phyloP scores from a whole-genome alignment of 2,888 invertebrate genomes.

The Callimorpha dominula region DNA sequence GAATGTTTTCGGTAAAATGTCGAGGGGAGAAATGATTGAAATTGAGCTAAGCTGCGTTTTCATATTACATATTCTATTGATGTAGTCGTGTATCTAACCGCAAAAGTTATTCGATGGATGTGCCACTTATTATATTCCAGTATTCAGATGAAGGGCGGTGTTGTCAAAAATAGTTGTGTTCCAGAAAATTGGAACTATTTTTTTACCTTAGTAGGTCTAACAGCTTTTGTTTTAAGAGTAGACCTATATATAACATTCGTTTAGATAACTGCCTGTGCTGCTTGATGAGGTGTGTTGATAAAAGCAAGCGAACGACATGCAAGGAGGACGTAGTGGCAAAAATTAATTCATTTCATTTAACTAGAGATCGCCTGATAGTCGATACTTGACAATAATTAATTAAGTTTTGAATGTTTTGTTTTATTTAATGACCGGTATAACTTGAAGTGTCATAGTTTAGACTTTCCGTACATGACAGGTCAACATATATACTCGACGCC shows the following conservation, averaged over 20 bases:
- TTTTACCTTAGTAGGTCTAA: not conserved
- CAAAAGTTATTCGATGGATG: not conserved
- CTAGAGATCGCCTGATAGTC: too few relatives aligned
- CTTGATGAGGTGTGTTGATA: not conserved
- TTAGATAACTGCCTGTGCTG: not conserved
- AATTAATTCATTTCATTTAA: not conserved
- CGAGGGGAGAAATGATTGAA: constrained; percentile 7
- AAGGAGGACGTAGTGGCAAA: not conserved
- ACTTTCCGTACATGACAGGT: too few relatives aligned
- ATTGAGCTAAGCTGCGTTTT: not conserved
- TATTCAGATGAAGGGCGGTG: not conserved
- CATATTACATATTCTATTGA: not conserved
- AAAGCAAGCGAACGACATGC: not conserved
- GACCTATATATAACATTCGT: not conserved
- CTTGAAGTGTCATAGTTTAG: too few relatives aligned
- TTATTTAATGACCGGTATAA: too few relatives aligned
- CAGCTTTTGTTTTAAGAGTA: not conserved
- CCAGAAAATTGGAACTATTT: too few relatives aligned
- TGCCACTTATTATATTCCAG: too few relatives aligned
- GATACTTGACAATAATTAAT: too few relatives aligned
- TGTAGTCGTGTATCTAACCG: not conserved
- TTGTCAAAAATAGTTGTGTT: not conserved
- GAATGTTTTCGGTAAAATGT: constrained; percentile 8
- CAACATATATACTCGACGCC: too few relatives aligned
- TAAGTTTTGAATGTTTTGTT: too few relatives aligned